These are phyloP conservation scores for Aurelia sp. DNA, from an alignment of 30 jellyfish, hydroid and myxozoan genomes.

Conservation along the genomic window DNA sequence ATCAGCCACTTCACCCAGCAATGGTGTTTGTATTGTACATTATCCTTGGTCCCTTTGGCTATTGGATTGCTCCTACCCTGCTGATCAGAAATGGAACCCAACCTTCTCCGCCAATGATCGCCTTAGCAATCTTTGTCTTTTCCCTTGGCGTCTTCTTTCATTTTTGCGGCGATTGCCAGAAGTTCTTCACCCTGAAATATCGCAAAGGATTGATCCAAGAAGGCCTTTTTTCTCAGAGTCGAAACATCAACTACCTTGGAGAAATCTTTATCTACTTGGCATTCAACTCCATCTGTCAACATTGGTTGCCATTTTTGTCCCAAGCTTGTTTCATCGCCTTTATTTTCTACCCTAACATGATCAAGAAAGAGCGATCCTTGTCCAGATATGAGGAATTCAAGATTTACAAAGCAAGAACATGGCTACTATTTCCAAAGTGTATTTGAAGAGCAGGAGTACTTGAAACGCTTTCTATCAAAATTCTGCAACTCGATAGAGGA, in stretches of 20 bases:
- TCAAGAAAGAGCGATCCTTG: slow-evolving; percentile 68
- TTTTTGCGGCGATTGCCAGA: slow-evolving; percentile 82
- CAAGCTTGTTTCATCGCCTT: slow-evolving; percentile 47
- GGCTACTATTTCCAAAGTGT: slow-evolving; percentile 77
- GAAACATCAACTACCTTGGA: slow-evolving; percentile 80
- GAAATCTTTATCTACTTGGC: slow-evolving; percentile 62
- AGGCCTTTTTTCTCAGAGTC: slow-evolving; percentile 71
- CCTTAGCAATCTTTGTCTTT: slow-evolving; percentile 34
- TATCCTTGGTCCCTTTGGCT: slow-evolving; percentile 35
- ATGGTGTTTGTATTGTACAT: slow-evolving; percentile 17
- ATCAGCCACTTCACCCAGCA: slow-evolving; percentile 10
- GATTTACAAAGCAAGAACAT: slow-evolving; percentile 44
- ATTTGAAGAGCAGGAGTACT: slow-evolving; percentile 1
- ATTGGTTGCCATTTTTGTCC: slow-evolving; percentile 60
- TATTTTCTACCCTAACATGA: slow-evolving; percentile 70
- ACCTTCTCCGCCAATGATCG: slow-evolving; percentile 55
- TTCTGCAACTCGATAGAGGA: no score
- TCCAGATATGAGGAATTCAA: slow-evolving; percentile 71
- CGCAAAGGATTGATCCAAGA: slow-evolving; percentile 62
- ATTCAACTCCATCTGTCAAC: slow-evolving; percentile 65
- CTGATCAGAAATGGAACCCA: slow-evolving; percentile 47
- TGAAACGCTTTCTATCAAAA: neutral
- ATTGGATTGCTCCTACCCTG: slow-evolving; percentile 81
- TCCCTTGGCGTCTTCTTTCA: slow-evolving; percentile 66
- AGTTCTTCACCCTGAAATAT: slow-evolving; percentile 62